Base-by-base conservation (phyloP, 2,888 invertebrate genomes). In the Sarcophaga carnaria region DNA sequence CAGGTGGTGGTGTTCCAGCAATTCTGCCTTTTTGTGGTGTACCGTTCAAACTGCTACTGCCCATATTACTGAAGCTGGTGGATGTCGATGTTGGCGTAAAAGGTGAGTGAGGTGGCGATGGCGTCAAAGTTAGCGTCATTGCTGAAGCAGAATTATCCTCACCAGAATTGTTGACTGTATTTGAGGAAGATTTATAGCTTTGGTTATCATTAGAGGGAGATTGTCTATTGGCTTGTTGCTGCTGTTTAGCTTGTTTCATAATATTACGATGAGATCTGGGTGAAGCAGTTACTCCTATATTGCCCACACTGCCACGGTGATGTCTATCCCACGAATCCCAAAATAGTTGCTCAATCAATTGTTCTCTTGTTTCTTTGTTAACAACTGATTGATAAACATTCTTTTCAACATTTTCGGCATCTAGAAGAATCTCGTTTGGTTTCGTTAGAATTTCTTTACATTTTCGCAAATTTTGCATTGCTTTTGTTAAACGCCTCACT, bases 281-380 rank as follows among this genome's bases (percentile, higher is more conserved):
- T 2, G 93, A 93, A 2, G 92, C 89, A 45, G 89, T 89, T 3
- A 91, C 88, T 3, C 91, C 92, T 83, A 92, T 92, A 79, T 92
- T 94, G 37, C 92, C 92, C 64, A 92, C 89, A 87, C 92, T 93
- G 10, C 92, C 92, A 25, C 93, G 92, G 88, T 92, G 93, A 79
- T 90, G 89, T 75, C 96, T 94, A 93, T 98, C 98, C 98, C 98
- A 98, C 10, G 98, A 98, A 93, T 98, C 98, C 98, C 98, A 99
- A 94, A 97, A 98, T 89, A 99, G 94, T 86, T 93, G 92, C 4
- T 93, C 93, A 17, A 92, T 91, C 76, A 92, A 89, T 49, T 83
- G 88, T 64, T 90, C 90, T 75, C 88, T 88, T 37, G 80, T 70
- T 63, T 91, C 91, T 12, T 71, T 83, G 10, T 74, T 78, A 47